Conservation (phyloP, 2,888 invertebrate genomes). For the Ophion ellenae region DNA sequence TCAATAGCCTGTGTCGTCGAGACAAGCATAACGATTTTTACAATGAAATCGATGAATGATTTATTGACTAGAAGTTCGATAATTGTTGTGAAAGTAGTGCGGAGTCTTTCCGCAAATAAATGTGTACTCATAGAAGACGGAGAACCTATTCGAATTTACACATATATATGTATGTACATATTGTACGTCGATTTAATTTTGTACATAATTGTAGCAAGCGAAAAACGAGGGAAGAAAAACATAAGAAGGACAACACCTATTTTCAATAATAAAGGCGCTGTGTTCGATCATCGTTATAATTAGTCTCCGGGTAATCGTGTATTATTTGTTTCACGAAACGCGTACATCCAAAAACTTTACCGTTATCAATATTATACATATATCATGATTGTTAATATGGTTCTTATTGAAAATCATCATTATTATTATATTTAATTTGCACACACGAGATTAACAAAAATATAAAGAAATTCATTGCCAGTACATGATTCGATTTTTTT, state of each 20-base stretch:
- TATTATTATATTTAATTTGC: constrained; percentile 80
- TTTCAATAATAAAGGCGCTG: constrained; percentile 64
- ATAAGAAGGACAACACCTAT: constrained; percentile 57
- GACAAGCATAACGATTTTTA: neutral
- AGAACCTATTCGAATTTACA: constrained; percentile 10
- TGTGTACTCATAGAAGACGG: constrained; percentile 25
- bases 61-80: constrained; percentile 76
- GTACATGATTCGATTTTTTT: constrained; percentile 34
- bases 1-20: constrained; percentile 17
- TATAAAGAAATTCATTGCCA: constrained; percentile 76
- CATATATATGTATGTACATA: constrained; percentile 22
- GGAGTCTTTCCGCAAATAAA: constrained; percentile 59
- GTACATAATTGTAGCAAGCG: constrained; percentile 80
- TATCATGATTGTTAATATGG: constrained; percentile 72
- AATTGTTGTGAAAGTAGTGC: constrained; percentile 78
- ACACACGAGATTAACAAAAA: constrained; percentile 74
- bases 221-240: neutral
- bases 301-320: constrained; percentile 67
- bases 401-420: constrained; percentile 66
- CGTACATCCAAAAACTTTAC: constrained; percentile 53
- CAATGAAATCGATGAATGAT: neutral
- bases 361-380: constrained; percentile 69
- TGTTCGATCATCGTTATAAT: constrained; percentile 67
- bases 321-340: constrained; percentile 54
- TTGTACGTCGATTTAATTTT: constrained; percentile 70